Conservation (phyloP, 2,888 invertebrate species). For the Tiliacea aurago region DNA sequence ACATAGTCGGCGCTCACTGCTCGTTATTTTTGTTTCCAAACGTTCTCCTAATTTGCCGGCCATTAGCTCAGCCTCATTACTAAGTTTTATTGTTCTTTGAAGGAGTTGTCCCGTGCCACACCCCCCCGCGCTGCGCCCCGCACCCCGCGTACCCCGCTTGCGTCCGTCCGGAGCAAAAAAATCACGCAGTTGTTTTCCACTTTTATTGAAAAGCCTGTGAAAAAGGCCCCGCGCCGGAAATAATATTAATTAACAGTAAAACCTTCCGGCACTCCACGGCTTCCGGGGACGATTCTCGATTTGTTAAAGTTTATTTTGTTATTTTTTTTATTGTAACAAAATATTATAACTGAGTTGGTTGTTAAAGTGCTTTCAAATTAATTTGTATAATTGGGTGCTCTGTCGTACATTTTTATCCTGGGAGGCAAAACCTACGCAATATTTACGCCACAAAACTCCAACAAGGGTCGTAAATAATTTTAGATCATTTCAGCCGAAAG, state of each 20-base stretch:
- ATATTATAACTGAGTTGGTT: slow-evolving; percentile 39
- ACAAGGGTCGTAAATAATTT: background rate
- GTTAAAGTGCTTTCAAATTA: slow-evolving; percentile 30
- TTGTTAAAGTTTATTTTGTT: slow-evolving; percentile 25
- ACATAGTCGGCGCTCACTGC: slow-evolving; percentile 20
- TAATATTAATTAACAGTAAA: slow-evolving; percentile 58
- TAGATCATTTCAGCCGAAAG: too few relatives aligned
- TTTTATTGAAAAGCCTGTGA: slow-evolving; percentile 48
- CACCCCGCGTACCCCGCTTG: background rate
- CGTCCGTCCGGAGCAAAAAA: slow-evolving; percentile 26
- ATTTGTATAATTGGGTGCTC: slow-evolving; percentile 34
- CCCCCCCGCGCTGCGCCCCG: background rate
- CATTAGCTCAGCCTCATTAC: slow-evolving; percentile 64
- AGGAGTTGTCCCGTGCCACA: slow-evolving; percentile 44
- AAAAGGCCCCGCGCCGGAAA: slow-evolving; percentile 40
- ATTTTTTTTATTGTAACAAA: slow-evolving; percentile 28
- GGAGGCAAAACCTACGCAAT: background rate
- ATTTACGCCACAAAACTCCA: background rate
- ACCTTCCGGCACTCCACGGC: slow-evolving; percentile 46
- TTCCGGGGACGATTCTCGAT: slow-evolving; percentile 42
- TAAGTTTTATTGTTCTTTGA: slow-evolving; percentile 64
- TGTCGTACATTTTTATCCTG: background rate
- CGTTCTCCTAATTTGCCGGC: slow-evolving; percentile 62
- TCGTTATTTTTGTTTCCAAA: slow-evolving; percentile 64
- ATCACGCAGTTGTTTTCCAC: slow-evolving; percentile 31